These are phyloP conservation scores for Sceloporus undulatus DNA, from an alignment of 2,113 vertebrate species.

Conservation along the genomic window DNA sequence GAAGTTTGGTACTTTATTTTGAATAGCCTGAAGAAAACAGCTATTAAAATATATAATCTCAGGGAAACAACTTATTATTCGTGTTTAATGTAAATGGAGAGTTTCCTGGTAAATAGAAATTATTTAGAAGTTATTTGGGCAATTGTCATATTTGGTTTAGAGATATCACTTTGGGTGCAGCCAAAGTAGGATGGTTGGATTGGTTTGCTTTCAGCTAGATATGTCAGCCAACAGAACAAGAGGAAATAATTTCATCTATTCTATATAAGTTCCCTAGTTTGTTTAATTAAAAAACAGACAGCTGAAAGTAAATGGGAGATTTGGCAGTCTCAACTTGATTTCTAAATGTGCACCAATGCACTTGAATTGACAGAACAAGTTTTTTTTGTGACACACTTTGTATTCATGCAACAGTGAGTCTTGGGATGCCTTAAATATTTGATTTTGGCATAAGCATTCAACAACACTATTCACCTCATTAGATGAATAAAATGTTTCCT, in stretches of 20 bases:
- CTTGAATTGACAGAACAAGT: too few relatives aligned
- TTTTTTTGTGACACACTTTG: too few relatives aligned
- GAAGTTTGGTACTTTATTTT: background rate
- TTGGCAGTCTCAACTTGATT: background rate
- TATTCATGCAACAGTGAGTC: too few relatives aligned
- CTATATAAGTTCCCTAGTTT: background rate
- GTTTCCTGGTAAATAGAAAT: conserved; percentile 46
- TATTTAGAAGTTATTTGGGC: conserved; percentile 31
- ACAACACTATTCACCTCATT: too few relatives aligned
- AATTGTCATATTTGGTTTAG: background rate
- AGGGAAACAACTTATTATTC: conserved; percentile 30
- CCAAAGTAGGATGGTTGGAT: background rate
- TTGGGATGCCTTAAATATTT: too few relatives aligned
- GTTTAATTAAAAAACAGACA: too few relatives aligned
- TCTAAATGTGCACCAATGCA: background rate
- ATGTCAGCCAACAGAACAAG: background rate
- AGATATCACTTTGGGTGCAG: background rate
- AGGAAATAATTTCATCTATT: background rate
- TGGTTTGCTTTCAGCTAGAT: background rate
- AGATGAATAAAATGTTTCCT: too few relatives aligned
- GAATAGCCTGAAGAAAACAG: conserved; percentile 17
- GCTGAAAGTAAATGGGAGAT: background rate
- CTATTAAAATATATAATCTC: background rate
- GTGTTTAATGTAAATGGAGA: conserved; percentile 34
- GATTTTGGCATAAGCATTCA: too few relatives aligned